Percentiles rank a stretch among this genome's conserved stretches.
phyloP scores from a whole-genome alignment of 35 echinoderm and acorn worm genomes.

The Apostichopus californicus region DNA sequence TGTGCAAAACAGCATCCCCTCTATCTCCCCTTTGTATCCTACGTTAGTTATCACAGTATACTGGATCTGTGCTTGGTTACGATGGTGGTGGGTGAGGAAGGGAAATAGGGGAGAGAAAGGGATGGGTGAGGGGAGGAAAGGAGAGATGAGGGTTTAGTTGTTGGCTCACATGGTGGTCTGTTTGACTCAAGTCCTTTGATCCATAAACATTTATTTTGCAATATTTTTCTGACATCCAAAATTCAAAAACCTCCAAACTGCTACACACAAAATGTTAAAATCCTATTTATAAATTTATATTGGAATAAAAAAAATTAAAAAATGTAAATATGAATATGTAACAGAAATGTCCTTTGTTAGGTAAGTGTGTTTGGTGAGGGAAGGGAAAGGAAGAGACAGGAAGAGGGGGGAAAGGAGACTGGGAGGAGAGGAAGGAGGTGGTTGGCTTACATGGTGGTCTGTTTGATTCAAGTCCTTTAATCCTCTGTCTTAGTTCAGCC shows the following conservation, averaged over 20 bases:
- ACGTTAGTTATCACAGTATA: too few relatives aligned
- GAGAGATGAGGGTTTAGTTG: not conserved
- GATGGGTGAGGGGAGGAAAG: not conserved
- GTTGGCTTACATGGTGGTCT: constrained; percentile 84
- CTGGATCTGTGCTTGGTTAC: too few relatives aligned
- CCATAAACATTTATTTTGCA: too few relatives aligned
- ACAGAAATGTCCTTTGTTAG: too few relatives aligned
- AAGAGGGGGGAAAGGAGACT: not conserved
- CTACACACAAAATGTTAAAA: too few relatives aligned
- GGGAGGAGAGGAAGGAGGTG: not conserved
- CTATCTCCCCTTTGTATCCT: too few relatives aligned
- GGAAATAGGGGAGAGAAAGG: not conserved
- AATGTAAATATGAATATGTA: too few relatives aligned
- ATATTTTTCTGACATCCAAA: too few relatives aligned
- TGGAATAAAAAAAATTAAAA: too few relatives aligned
- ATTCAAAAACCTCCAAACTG: too few relatives aligned
- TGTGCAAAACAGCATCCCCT: too few relatives aligned
- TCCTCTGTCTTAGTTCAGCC: constrained; percentile 84
- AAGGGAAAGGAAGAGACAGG: not conserved
- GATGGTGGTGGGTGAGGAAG: not conserved
- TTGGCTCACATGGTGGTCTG: constrained; percentile 85
- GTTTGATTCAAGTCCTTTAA: constrained; percentile 91
- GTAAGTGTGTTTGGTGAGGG: not conserved
- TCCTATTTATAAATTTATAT: too few relatives aligned
- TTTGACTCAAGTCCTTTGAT: constrained; percentile 78